Evolutionary conservation across 2,888 invertebrate genomes (phyloP).

Genomic region (Alviniconcha strummeri): DNA sequence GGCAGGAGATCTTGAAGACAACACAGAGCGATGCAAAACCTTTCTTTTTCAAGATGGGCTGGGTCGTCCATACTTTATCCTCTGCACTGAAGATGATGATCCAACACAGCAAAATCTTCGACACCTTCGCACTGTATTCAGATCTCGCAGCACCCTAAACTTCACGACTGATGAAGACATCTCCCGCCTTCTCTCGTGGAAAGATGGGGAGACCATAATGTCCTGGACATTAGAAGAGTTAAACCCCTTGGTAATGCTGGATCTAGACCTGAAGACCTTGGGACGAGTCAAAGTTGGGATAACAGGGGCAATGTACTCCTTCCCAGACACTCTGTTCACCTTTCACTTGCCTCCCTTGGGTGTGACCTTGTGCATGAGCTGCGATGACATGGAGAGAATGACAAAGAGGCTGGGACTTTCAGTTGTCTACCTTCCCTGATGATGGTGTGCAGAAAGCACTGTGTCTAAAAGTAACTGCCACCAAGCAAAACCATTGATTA

Average conservation of each 20-base stretch:
- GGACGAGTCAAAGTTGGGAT: conserved; percentile 4
- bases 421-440: conserved; percentile 9
- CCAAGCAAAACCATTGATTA: no score
- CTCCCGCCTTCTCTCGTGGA: not conserved
- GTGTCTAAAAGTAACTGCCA: no score
- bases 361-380: not conserved
- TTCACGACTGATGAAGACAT: not conserved
- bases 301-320: conserved; percentile 19
- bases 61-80: not conserved
- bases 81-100: conserved; percentile 11
- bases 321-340: conserved; percentile 2
- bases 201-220: not conserved
- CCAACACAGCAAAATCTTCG: not conserved
- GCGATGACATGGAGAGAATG: conserved; percentile 5
- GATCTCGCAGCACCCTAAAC: not conserved
- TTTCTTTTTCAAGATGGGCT: not conserved
- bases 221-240: conserved; percentile 22
- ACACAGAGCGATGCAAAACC: conserved; percentile 12
- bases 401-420: not conserved
- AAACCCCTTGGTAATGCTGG: conserved; percentile 3
- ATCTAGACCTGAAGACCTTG: not conserved
- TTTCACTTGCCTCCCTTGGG: conserved; percentile 22
- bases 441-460: not conserved
- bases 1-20: not conserved
- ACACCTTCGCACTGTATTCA: not conserved